Base-by-base conservation (phyloP, 2,797 vertebrate species). In the Picus viridis region DNA sequence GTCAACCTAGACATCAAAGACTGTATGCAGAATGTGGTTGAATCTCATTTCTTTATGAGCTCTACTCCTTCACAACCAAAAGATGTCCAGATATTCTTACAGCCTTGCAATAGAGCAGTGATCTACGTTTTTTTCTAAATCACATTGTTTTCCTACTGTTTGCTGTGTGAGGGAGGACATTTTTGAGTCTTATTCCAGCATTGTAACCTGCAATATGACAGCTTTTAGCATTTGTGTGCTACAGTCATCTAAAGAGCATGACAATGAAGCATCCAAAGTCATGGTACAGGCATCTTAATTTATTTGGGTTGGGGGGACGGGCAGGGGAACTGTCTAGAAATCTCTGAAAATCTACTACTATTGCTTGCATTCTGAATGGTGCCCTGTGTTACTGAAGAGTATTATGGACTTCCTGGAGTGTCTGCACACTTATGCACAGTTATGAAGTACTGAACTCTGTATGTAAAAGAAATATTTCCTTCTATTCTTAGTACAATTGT, bases 381-480 rank as follows among this genome's bases (percentile, higher is more conserved):
- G 34, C 57, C 43, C 62, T 79, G 30, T 34, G 7, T 90, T 80
- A 64, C 14, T 74, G 54, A 82, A 90, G 20, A 83, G 10, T 76
- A 29, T 73, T 77, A 41, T 83, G 56, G n/a, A n/a, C 65, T 89
- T 88, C 14, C 22, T 61, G 67, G 23, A 63, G 15, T 70, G 32
- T 76, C 57, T 88, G n/a, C n/a, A 83, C 24, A 27, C 39, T 39
- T 39, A 12, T 39, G 24, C 36, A 39, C 20, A 57, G 8, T 51
- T 84, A 57, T 4, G 18, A 88, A 86, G 22, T 75, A 65, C 34
- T 18, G 45, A 77, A 59, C 63, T 61, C 17, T 30, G 15, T 59
- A 53, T 86, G n/a, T 41, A 65, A 85, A 95, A 87, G 5, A 71
- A 90, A 32, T 45, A 30, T 56, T 88, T 92, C 61, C n/a, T 90